Base-by-base conservation (phyloP, 2,113 vertebrate genomes). In the Numenius arquata region DNA sequence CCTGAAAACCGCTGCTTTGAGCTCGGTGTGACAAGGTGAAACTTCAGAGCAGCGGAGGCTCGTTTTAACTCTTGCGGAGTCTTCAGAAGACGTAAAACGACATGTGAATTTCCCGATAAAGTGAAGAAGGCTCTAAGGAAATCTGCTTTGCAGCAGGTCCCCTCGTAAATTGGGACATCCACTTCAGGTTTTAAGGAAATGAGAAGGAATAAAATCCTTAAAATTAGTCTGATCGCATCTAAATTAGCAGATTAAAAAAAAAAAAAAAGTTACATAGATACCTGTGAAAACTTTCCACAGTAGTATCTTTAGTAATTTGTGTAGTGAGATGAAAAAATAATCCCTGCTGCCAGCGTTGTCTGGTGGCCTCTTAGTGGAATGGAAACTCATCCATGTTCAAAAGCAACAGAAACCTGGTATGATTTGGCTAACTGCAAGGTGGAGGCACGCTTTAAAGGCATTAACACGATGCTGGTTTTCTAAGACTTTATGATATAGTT, bases 301-400 rank as follows among this genome's bases (percentile, higher is more conserved):
- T 45, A 7, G 1, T 63, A 36, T 66, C 30, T 10, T 41, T 70
- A 58, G 13, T 29, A 36, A 91, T 92, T 76, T 88, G 13, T 43
- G 2, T 25, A 56, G 48, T 9, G 36, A 65, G 27, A 7, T 50
- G 34, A 70, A 74, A 85, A 89, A 76, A 59, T 26, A 43, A 16
- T 23, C 13, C n/a, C 9, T 71, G 2, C 36, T 47, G 2, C 20
- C 0, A 0, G 29, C 14, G 19, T 79, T 73, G 12, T n/a, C 30
- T 76, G 23, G 1, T 50, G 79, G 16, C 50, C 73, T 58, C 50
- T 43, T 12, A 36, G 18, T 48, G 36, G 18, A 61, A 40, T 85
- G 79, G 66, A 36, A 91, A 52, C 48, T 73, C 75, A 4, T 83
- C 59, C 40, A 8, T 65, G 36, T 76, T 85, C 58, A 45, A 73